phyloP scores from a whole-genome alignment of 2,888 invertebrate species.

The Slavum lentiscoides region DNA sequence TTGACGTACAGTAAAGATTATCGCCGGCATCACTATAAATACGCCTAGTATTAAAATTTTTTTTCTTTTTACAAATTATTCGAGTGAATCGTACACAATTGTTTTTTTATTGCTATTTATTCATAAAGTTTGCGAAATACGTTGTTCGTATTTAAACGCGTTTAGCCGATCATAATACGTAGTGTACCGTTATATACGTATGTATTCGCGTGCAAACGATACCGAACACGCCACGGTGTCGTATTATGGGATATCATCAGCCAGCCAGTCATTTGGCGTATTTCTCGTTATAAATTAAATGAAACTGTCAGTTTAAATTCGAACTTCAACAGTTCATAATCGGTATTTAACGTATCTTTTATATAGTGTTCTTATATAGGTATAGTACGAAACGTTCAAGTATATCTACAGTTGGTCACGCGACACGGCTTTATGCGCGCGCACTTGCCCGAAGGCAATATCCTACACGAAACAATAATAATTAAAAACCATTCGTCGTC shows the following conservation, averaged over 20 bases:
- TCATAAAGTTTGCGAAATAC: too few species aligned
- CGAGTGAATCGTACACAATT: too few species aligned
- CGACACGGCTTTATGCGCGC: not conserved
- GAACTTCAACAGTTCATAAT: constrained; percentile 40
- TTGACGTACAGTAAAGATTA: too few species aligned
- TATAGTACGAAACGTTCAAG: not conserved
- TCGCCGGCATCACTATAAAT: too few species aligned
- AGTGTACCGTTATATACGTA: too few species aligned
- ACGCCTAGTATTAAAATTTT: too few species aligned
- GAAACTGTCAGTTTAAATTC: constrained; percentile 22
- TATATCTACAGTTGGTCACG: not conserved
- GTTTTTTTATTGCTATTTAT: too few species aligned
- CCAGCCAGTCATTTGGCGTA: not conserved
- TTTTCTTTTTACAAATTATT: too few species aligned
- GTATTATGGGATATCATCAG: not conserved
- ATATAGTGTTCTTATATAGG: not conserved
- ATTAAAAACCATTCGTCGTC: not conserved
- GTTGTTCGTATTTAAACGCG: too few species aligned
- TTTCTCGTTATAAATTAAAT: constrained; percentile 15
- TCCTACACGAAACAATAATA: not conserved
- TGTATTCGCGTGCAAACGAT: constrained; percentile 34
- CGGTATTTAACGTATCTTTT: constrained; percentile 33
- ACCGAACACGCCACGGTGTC: constrained; percentile 12
- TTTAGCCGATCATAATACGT: not conserved
- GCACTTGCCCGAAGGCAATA: not conserved